Base-by-base conservation (phyloP, 2,888 invertebrate species). In the Drosophila neonasuta region DNA sequence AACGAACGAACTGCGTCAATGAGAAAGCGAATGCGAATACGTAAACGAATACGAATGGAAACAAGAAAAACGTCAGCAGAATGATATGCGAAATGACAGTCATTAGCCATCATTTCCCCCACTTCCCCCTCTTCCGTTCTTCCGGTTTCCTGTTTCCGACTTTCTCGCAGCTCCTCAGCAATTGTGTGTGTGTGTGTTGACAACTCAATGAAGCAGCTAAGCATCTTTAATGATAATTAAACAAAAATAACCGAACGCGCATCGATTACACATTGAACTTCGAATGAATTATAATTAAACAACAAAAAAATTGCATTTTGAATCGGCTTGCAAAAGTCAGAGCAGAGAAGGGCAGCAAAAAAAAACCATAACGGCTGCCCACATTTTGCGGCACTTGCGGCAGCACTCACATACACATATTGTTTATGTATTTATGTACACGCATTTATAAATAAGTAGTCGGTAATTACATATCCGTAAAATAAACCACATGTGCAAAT, bases 271-370 rank as follows among this genome's bases (percentile, higher is more conserved):
- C 7, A 30, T 52, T 29, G 2, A 8, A 29, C 3, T 24, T 24
- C 24, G 6, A 52, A 29, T 17, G 41, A 46, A 30, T 45, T 30
- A 30, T 50, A 49, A 49, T 39, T 39, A 48, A 24, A 55, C 54
- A 65, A 63, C 15, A 69, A 39, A 34, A n/a, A 41, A 50, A 58
- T n/a, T 41, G 60, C 54, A 75, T 61, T 68, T 60, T 63, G 74
- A 80, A 83, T 78, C 80, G 85, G 85, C 73, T 81, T 79, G 61
- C 48, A 76, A 71, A 81, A 81, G 76, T 70, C 65, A 70, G 50
- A 62, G 67, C 11, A 64, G 65, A 68, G 80, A 63, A 74, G 67
- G 81, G 32, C 32, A 71, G 67, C 73, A 82, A 76, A 66, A 60
- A 65, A 65, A 46, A 60, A 55, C 51, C 48, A 39, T 24, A 24